Evolutionary conservation across 2,797 vertebrate species (phyloP), one percentile per base, ranked within the genome.

Genomic region (Poecilia picta): DNA sequence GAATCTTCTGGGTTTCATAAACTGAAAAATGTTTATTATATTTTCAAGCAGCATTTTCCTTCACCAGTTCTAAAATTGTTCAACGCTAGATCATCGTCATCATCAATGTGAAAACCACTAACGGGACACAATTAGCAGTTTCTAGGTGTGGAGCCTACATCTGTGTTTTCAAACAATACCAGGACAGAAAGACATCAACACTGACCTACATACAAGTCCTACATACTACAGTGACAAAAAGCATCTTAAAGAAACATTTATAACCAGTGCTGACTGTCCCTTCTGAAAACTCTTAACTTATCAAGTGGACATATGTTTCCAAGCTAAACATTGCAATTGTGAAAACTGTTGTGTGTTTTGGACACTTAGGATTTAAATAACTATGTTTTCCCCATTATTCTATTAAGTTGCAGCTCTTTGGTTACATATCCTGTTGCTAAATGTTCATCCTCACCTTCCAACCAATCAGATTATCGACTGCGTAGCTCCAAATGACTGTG

Each of bases 1-100:
- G 51, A 88, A 90, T 45, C 23, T 70, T 41, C 41, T 73, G 7
- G 2, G 12, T 73, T 76, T 77, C 0, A 41, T n/a, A 5, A 45
- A 16, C 28, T 59, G 23, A 45, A 43, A 47, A 11, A 46, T 16
- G 51, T 46, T 43, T 10, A 5, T 59, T 5, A 28, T 59, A 4
- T 74, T 45, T 33, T 20, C 16, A 31, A 55, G 0, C 31, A 1
- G 10, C 15, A 62, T 33, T 31, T 62, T 6, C 16, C 28, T 57
- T 31, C 31, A 18, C n/a, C n/a, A 62, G 31, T 62, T 62, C 31
- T 33, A 8, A 28, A 62, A 23, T 39, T 39, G 33, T 66, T 66
- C 62, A 36, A 66, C 20, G 8, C 4, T 16, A 8, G 31, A 18
- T 33, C 28, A 64, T 33, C 5, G 0, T 33, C 5, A 5, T 33